Evolutionary conservation across 2,888 invertebrate species (phyloP).

Genomic region (Apantesis nais): DNA sequence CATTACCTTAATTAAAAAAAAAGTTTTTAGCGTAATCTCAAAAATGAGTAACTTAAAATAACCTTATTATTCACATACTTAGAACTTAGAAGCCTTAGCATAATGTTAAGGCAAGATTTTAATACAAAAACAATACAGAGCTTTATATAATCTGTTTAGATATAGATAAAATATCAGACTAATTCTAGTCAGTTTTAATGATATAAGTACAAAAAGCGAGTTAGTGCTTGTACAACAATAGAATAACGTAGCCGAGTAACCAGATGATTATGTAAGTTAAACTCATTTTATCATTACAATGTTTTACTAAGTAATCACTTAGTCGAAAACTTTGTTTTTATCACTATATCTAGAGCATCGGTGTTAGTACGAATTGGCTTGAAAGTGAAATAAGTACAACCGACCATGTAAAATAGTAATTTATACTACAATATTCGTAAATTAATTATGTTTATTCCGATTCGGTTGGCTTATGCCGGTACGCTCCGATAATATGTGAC

Average conservation of each 20-base stretch:
- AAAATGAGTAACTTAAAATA: not conserved
- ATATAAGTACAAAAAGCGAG: not conserved
- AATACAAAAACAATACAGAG: not conserved
- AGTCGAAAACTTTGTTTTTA: slow-evolving; percentile 47
- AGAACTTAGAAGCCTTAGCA: not conserved
- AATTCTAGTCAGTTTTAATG: not conserved
- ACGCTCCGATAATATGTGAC: slow-evolving; percentile 68
- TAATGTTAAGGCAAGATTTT: not conserved
- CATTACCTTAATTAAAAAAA: too few relatives aligned
- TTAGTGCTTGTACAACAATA: not conserved
- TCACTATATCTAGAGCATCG: slow-evolving; percentile 28
- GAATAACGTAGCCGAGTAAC: not conserved
- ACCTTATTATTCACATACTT: too few relatives aligned
- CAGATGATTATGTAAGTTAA: not conserved
- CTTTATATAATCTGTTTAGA: not conserved
- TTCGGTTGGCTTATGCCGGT: slow-evolving; percentile 77
- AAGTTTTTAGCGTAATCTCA: not conserved
- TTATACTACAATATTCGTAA: slow-evolving; percentile 49
- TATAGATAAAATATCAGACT: not conserved
- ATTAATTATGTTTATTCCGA: slow-evolving; percentile 64
- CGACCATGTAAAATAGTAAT: slow-evolving; percentile 59
- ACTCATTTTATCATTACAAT: slow-evolving; percentile 43
- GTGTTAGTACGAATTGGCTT: slow-evolving; percentile 47
- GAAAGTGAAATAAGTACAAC: slow-evolving; percentile 73
- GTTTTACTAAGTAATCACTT: slow-evolving; percentile 46